These are phyloP conservation scores for Paramormyrops hopkinsi DNA, from an alignment of 2,797 vertebrate species.

Conservation along the genomic window DNA sequence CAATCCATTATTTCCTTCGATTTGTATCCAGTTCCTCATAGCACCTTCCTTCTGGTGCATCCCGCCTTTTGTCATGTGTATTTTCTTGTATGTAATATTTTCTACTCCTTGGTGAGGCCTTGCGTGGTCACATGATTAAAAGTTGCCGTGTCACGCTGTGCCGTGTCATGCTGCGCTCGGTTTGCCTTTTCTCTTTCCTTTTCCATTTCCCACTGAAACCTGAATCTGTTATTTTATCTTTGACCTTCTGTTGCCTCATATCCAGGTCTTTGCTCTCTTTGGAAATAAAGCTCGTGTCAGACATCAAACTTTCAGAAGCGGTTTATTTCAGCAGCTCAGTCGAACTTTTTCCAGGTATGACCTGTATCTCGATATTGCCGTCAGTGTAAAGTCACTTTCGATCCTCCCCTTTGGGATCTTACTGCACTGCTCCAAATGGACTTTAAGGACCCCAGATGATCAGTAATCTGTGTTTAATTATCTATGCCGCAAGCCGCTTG, in stretches of 20 bases:
- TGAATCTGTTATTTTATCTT: not conserved
- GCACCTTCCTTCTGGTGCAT: not conserved
- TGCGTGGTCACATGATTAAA: not conserved
- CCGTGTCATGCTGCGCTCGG: not conserved
- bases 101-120: not conserved
- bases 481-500: conserved; percentile 40
- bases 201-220: not conserved
- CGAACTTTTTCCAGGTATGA: not conserved
- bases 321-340: not conserved
- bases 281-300: not conserved
- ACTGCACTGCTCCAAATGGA: conserved; percentile 66
- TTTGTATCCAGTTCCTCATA: not conserved
- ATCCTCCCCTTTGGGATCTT: conserved; percentile 66
- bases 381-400: conserved; percentile 71
- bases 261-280: not conserved
- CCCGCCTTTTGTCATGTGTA: not conserved
- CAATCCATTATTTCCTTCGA: not conserved
- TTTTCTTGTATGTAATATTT: not conserved
- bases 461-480: conserved; percentile 60
- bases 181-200: not conserved
- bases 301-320: not conserved
- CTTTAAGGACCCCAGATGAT: conserved; percentile 67
- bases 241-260: not conserved
- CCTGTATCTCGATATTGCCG: conserved; percentile 50
- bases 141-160: not conserved